These are phyloP conservation scores for Nyleta sp. DNA, from an alignment of 2,888 invertebrate species.

Conservation along the genomic window DNA sequence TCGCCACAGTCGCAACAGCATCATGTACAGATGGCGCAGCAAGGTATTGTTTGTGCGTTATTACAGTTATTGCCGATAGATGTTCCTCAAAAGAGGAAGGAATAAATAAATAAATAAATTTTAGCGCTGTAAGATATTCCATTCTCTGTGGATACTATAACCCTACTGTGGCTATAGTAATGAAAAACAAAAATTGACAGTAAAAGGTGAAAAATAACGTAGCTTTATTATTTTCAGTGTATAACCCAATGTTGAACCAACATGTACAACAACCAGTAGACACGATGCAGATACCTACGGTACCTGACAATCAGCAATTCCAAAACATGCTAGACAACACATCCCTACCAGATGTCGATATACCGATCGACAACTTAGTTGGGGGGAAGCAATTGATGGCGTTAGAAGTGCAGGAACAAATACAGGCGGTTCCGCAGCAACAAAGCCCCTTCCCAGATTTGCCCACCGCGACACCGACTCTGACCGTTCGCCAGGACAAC, in stretches of 20 bases:
- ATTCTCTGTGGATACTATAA: no score
- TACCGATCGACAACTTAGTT: slow-evolving; percentile 74
- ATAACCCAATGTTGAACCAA: slow-evolving; percentile 76
- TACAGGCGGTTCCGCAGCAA: slow-evolving; percentile 54
- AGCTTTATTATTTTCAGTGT: slow-evolving; percentile 67
- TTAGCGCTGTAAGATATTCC: no score
- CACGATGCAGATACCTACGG: slow-evolving; percentile 39
- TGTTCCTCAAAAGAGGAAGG: no score
- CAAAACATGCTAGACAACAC: slow-evolving; percentile 74
- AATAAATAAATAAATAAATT: no score
- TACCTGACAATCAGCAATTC: slow-evolving; percentile 76
- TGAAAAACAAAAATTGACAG: no score
- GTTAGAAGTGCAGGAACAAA: slow-evolving; percentile 41
- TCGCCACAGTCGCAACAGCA: slow-evolving; percentile 76
- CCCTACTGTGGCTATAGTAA: no score
- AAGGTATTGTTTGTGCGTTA: no score
- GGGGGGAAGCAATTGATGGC: slow-evolving; percentile 51
- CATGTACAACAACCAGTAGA: slow-evolving; percentile 66
- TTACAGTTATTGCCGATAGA: no score
- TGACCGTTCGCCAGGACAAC: slow-evolving; percentile 62
- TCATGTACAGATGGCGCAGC: slow-evolving; percentile 70
- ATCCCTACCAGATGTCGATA: slow-evolving; percentile 78
- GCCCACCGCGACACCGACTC: neutral
- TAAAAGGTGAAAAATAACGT: no score
- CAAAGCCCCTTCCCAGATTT: slow-evolving; percentile 40